phyloP scores from a whole-genome alignment of 2,888 invertebrate genomes.

The Polia nebulosa region DNA sequence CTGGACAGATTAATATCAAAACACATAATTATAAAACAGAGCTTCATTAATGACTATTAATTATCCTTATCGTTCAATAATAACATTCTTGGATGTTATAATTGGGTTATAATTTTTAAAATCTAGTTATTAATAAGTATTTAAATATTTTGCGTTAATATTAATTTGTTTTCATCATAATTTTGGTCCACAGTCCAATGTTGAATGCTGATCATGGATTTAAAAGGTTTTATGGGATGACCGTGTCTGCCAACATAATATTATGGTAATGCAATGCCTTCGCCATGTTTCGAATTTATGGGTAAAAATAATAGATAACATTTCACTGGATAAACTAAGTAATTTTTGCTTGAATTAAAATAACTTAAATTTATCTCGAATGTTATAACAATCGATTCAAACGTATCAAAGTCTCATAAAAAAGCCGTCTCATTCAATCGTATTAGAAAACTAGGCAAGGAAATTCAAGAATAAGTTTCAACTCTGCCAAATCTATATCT shows the following conservation, averaged over 20 bases:
- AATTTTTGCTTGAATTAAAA: too few species aligned
- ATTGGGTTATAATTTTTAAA: conserved; percentile 6
- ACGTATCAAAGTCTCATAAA: background rate
- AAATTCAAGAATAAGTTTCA: background rate
- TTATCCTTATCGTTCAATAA: conserved; percentile 32
- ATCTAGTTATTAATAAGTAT: conserved; percentile 14
- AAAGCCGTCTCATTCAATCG: background rate
- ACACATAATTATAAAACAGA: conserved; percentile 17
- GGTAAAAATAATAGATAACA: too few species aligned
- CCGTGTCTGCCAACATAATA: background rate
- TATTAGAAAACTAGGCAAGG: background rate
- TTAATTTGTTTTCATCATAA: background rate
- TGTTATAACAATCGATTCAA: background rate
- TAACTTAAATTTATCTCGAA: too few species aligned
- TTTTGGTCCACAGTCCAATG: background rate
- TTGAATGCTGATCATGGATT: too few species aligned
- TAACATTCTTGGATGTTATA: conserved; percentile 12
- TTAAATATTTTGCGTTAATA: conserved; percentile 12
- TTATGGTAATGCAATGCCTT: background rate
- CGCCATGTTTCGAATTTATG: too few species aligned
- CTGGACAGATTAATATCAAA: conserved; percentile 20
- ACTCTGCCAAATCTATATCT: conserved; percentile 3
- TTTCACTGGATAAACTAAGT: too few species aligned
- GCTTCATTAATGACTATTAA: conserved; percentile 16
- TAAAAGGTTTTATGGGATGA: background rate